Percentiles rank a stretch among this genome's conserved stretches.
Evolutionary conservation across 2,113 vertebrate genomes (phyloP).

Genomic region (Muscicapa adusta): DNA sequence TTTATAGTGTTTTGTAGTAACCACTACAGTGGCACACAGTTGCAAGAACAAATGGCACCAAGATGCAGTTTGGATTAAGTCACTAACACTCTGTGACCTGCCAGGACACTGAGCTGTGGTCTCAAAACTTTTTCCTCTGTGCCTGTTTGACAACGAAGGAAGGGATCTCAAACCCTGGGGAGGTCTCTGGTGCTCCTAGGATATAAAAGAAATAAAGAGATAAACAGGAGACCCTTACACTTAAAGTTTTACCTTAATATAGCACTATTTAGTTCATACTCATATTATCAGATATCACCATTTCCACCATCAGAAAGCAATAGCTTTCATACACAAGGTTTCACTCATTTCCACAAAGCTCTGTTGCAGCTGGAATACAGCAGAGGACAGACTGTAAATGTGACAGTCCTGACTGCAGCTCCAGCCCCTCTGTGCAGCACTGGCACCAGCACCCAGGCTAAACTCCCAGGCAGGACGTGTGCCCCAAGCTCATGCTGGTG

Average conservation of each 20-base stretch:
- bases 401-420: neutral
- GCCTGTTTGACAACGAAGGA: neutral
- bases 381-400: neutral
- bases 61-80: neutral
- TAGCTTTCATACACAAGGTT: neutral
- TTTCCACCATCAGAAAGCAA: neutral
- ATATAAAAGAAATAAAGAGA: neutral
- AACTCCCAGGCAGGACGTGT: neutral
- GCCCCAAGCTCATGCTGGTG: neutral
- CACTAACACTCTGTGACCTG: neutral
- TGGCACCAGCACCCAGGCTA: neutral
- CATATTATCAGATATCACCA: rapidly evolving
- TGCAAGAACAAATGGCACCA: neutral
- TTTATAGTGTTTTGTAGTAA: neutral
- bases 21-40: neutral
- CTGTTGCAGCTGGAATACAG: neutral
- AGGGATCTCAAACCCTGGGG: neutral
- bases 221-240: neutral
- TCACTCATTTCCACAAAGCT: neutral
- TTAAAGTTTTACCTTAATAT: neutral
- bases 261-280: neutral
- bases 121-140: neutral
- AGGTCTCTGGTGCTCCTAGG: neutral
- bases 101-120: neutral
- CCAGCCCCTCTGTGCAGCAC: neutral